phyloP scores from a whole-genome alignment of 2,797 vertebrate species.

The Esox lucius region DNA sequence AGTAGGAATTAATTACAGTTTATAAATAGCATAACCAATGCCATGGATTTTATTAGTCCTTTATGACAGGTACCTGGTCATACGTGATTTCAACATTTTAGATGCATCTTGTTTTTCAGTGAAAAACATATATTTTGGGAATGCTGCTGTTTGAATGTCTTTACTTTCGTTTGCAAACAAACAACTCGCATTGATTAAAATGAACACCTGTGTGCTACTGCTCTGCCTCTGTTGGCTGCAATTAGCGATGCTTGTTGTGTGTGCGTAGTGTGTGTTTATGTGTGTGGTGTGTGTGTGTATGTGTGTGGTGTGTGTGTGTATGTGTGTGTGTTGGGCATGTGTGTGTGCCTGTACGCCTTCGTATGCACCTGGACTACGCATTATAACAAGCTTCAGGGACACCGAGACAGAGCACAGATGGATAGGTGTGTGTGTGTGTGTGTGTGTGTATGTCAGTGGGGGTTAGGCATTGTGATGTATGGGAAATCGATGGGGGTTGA shows the following conservation, averaged over 20 bases:
- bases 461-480: constrained; percentile 19
- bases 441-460: neutral
- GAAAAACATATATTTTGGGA: neutral
- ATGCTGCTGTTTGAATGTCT: constrained; percentile 14
- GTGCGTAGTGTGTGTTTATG: neutral
- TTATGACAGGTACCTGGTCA: neutral
- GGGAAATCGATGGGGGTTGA: constrained; percentile 46
- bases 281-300: no score
- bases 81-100: neutral
- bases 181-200: constrained; percentile 22
- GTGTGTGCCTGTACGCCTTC: neutral
- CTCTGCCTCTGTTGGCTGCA: neutral
- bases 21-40: constrained; percentile 51
- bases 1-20: constrained; percentile 48
- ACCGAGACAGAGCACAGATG: neutral
- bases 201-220: constrained; percentile 31
- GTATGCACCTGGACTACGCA: constrained; percentile 5
- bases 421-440: neutral
- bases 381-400: neutral
- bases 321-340: neutral
- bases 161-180: neutral
- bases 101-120: no score
- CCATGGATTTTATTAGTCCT: neutral
- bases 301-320: neutral
- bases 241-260: neutral